These are phyloP conservation scores for Butorides virescens DNA, from an alignment of 2,113 vertebrate genomes.

Conservation along the genomic window DNA sequence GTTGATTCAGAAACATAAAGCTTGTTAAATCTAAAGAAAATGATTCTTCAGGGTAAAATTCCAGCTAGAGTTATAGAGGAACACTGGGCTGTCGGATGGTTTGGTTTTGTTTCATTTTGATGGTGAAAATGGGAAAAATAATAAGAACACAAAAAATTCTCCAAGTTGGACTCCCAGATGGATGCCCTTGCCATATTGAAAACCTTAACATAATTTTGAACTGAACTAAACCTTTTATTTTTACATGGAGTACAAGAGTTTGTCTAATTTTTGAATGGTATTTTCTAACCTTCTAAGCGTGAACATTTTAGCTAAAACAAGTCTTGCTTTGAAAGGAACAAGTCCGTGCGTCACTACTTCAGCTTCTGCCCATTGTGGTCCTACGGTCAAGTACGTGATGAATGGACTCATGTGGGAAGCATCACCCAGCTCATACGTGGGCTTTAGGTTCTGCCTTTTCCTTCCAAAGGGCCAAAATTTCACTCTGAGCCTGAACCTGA, in stretches of 20 bases:
- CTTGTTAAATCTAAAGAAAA: neutral
- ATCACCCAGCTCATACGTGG: fast-evolving
- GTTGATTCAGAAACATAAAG: neutral
- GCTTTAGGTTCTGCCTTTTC: neutral
- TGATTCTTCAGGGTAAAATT: neutral
- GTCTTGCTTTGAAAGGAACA: neutral
- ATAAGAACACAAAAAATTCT: neutral
- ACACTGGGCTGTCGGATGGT: neutral
- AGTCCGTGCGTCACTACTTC: neutral
- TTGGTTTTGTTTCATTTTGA: neutral
- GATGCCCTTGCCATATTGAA: neutral
- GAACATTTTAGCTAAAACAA: neutral
- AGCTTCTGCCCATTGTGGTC: neutral
- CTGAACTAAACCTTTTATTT: neutral
- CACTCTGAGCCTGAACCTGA: neutral
- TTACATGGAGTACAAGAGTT: neutral
- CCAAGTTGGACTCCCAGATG: neutral
- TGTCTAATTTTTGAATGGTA: neutral
- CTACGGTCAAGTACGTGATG: neutral
- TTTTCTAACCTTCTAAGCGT: neutral
- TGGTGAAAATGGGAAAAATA: neutral
- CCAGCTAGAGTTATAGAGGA: neutral
- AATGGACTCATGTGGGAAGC: neutral
- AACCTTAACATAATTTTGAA: neutral
- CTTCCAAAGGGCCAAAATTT: neutral